phyloP scores from a whole-genome alignment of 2,113 vertebrate species.

The Anoura caudifer region DNA sequence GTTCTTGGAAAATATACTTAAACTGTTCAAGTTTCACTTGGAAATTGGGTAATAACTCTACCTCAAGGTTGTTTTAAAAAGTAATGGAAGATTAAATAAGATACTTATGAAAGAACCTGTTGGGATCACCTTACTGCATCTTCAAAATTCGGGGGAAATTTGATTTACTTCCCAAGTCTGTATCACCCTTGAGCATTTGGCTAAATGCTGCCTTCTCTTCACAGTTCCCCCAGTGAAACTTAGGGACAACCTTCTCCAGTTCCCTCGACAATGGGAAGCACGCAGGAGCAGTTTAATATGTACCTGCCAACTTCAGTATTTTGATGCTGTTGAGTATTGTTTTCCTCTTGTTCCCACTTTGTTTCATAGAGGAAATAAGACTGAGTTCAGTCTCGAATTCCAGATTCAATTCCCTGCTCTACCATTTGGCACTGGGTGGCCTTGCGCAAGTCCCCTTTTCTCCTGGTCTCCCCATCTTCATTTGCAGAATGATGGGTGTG shows the following conservation, averaged over 20 bases:
- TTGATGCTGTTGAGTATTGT: neutral
- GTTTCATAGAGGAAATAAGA: neutral
- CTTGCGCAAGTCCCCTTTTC: neutral
- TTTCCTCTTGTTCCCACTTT: neutral
- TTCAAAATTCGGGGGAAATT: constrained; percentile 7
- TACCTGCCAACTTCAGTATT: neutral
- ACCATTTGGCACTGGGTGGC: neutral
- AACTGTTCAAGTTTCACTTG: constrained; percentile 30
- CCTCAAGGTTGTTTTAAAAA: constrained; percentile 47
- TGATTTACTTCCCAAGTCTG: constrained; percentile 3
- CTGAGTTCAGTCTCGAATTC: neutral
- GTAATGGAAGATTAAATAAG: constrained; percentile 55
- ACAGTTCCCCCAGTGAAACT: neutral
- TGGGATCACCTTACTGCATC: constrained; percentile 14
- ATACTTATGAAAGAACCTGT: constrained; percentile 34
- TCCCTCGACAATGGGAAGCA: neutral
- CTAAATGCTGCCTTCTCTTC: neutral
- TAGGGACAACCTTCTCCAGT: neutral
- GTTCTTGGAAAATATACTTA: constrained; percentile 38
- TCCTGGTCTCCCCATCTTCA: neutral
- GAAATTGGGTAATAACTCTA: constrained; percentile 52
- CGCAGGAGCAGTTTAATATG: neutral
- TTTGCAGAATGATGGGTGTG: neutral
- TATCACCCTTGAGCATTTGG: neutral
- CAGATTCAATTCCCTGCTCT: neutral